Conservation (phyloP, 2,888 invertebrate species). For the Emmelina monodactyla region DNA sequence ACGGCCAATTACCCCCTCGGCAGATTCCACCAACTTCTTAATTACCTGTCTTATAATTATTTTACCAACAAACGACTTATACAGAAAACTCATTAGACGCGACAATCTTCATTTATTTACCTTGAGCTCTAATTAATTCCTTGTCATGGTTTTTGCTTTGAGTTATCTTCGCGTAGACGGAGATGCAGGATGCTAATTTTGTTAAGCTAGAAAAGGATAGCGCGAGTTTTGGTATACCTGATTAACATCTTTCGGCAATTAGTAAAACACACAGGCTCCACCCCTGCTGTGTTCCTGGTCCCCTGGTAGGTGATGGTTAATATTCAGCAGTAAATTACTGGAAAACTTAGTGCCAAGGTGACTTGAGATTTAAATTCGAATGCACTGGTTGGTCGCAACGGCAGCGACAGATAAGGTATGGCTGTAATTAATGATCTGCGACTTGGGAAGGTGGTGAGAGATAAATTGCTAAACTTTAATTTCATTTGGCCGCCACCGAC, state of each 20-base stretch:
- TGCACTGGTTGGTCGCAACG: slow-evolving; percentile 40
- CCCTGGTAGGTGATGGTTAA: slow-evolving; percentile 64
- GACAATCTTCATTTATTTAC: slow-evolving; percentile 65
- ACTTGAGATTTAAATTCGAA: slow-evolving; percentile 39
- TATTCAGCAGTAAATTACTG: slow-evolving; percentile 64
- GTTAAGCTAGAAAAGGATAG: slow-evolving; percentile 25
- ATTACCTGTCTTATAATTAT: slow-evolving; percentile 58
- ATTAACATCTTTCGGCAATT: slow-evolving; percentile 70
- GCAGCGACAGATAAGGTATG: slow-evolving; percentile 34
- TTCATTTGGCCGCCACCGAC: too few species aligned
- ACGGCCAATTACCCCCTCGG: neutral
- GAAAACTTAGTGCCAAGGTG: slow-evolving; percentile 60
- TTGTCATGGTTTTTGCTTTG: slow-evolving; percentile 68
- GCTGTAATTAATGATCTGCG: slow-evolving; percentile 20
- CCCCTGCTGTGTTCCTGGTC: slow-evolving; percentile 60
- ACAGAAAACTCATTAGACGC: slow-evolving; percentile 58
- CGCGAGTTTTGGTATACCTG: slow-evolving; percentile 44
- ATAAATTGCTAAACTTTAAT: too few species aligned
- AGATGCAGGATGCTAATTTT: slow-evolving; percentile 22
- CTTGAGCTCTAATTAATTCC: slow-evolving; percentile 65
- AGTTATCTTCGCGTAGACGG: slow-evolving; percentile 45
- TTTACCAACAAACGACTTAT: slow-evolving; percentile 28
- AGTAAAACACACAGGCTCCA: slow-evolving; percentile 71
- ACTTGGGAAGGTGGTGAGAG: too few species aligned
- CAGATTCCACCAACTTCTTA: slow-evolving; percentile 30